Evolutionary conservation across 2,797 vertebrate species (phyloP), one percentile per base, ranked within the genome.

Genomic region (Pangasius djambal): DNA sequence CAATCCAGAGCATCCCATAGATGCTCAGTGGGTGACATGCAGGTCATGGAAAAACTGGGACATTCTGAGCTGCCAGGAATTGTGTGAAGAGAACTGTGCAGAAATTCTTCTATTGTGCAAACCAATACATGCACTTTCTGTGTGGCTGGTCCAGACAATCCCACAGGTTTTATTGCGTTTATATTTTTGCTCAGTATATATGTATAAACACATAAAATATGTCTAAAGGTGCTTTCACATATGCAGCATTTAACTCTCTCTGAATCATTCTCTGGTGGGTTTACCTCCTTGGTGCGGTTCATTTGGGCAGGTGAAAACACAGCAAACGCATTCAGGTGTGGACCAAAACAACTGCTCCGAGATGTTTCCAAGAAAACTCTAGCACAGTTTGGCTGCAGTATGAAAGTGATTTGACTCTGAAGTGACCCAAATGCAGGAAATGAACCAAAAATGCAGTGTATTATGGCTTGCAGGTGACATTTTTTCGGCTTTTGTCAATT

Each of bases 31-130:
- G 40, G 52, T 59, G 78, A 83, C 57, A 72, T 59, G 61, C 59
- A 84, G 67, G 83, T 89, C 82, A 91, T 77, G 86, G 81, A 87
- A 88, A 77, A 86, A 52, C 65, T 89, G 67, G 22, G 88, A 69
- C n/a, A 25, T 84, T 87, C 78, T 79, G 37, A 79, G 61, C 63
- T 52, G 20, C 44, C 48, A 85, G 44, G 83, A 85, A 85, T 31
- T 52, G 63, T 83, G 40, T 84, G 48, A 52, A 52, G 63, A 70
- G 83, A 69, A 48, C 59, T 34, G 48, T 69, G n/a, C 65, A 52
- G 44, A 85, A 69, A 69, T 69, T 22, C 9, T 52, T 85, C 34
- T 69, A 85, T 9, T 83, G 37, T 83, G 57, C 34, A 63, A 28
- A 63, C 18, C 22, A 40, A 40, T 44, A 83, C 34, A 3, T 5